phyloP scores from a whole-genome alignment of 2,888 invertebrate genomes.

The Petrolisthes cinctipes region DNA sequence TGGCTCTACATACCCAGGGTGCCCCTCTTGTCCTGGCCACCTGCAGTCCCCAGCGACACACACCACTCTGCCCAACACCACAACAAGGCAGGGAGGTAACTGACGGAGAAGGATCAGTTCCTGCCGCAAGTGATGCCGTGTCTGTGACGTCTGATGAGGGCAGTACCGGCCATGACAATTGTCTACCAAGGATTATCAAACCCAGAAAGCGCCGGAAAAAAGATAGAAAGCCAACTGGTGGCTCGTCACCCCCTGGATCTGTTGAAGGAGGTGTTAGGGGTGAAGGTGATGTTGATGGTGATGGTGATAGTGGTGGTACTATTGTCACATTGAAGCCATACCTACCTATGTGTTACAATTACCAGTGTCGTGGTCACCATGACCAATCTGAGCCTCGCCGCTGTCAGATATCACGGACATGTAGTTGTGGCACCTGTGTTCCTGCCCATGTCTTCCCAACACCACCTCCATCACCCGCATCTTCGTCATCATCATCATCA shows the following conservation, averaged over 20 bases:
- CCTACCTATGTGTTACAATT: conserved; percentile 71
- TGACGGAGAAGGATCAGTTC: conserved; percentile 6
- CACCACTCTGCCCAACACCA: conserved; percentile 42
- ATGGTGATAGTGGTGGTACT: conserved; percentile 33
- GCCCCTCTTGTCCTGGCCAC: conserved; percentile 82
- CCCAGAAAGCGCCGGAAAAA: conserved; percentile 91
- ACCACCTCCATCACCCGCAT: conserved; percentile 67
- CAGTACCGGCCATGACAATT: conserved; percentile 79
- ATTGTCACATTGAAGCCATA: conserved; percentile 72
- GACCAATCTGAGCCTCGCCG: neutral
- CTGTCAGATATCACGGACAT: conserved; percentile 29
- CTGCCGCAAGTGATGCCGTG: conserved; percentile 51
- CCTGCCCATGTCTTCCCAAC: conserved; percentile 66
- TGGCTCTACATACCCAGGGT: conserved; percentile 87
- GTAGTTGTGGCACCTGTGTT: conserved; percentile 58
- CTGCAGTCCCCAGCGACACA: conserved; percentile 37
- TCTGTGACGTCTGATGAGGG: conserved; percentile 78
- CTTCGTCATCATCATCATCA: conserved; percentile 67
- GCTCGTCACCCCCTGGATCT: conserved; percentile 34
- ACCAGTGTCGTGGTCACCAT: conserved; percentile 14
- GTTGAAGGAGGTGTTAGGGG: conserved; percentile 30
- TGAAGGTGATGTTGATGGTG: neutral
- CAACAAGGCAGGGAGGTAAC: neutral
- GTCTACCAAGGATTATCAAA: conserved; percentile 88
- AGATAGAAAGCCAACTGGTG: conserved; percentile 71